phyloP scores from a whole-genome alignment of 2,113 vertebrate species.

The Perca flavescens region DNA sequence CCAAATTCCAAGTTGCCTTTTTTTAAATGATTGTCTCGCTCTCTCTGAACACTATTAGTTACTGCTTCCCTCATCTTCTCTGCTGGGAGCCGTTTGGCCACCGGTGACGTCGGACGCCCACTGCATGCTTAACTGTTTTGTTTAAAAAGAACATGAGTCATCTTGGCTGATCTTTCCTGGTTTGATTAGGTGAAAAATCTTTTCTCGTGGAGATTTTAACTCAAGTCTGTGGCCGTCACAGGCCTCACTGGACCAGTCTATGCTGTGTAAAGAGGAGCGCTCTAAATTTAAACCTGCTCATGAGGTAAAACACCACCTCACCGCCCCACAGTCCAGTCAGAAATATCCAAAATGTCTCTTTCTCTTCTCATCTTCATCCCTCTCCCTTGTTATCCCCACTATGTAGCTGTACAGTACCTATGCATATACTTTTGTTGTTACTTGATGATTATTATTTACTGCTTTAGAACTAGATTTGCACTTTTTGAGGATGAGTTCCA shows the following conservation, averaged over 20 bases:
- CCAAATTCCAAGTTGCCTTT: constrained; percentile 79
- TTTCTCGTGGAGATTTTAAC: constrained; percentile 9
- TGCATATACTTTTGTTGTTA: constrained; percentile 79
- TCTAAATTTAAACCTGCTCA: constrained; percentile 78
- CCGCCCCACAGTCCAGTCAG: constrained; percentile 36
- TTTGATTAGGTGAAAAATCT: constrained; percentile 14
- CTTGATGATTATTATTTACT: constrained; percentile 74
- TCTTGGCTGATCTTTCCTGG: constrained; percentile 30
- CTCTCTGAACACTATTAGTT: constrained; percentile 26
- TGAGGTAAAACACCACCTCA: constrained; percentile 19
- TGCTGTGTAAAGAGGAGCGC: constrained; percentile 73
- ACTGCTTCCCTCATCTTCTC: constrained; percentile 53
- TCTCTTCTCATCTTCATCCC: constrained; percentile 6
- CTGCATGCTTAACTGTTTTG: constrained; percentile 31
- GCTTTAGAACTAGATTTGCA: constrained; percentile 82
- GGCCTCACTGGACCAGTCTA: constrained; percentile 88
- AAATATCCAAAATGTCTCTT: constrained; percentile 34
- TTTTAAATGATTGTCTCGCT: constrained; percentile 59
- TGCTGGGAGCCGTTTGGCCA: constrained; percentile 60
- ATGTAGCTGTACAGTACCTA: constrained; percentile 81
- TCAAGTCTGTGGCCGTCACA: constrained; percentile 52
- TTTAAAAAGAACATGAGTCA: constrained; percentile 50
- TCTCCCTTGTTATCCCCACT: constrained; percentile 18
- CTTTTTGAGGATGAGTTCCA: constrained; percentile 76
- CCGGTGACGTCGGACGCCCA: constrained; percentile 54